Conservation (phyloP, 92 coral and sea anemone species). For the Pocillopora grandis region DNA sequence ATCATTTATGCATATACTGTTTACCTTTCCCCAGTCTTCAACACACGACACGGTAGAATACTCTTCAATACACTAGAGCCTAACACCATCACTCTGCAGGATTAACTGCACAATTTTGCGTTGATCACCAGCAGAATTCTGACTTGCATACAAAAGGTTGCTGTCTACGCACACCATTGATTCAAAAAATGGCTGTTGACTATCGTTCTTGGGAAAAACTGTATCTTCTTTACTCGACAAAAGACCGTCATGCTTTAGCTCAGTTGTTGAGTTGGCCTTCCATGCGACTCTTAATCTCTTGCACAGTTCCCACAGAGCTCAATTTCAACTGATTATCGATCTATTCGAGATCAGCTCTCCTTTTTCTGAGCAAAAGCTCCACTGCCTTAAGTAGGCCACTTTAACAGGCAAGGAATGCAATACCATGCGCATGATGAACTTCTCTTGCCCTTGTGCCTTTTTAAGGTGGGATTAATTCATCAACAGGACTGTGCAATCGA, state of each 20-base stretch:
- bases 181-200: conserved; percentile 40
- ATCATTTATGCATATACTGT: conserved; percentile 48
- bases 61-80: conserved; percentile 59
- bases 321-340: conserved; percentile 35
- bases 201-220: conserved; percentile 29
- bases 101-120: conserved; percentile 45
- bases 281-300: conserved; percentile 47
- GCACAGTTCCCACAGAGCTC: conserved; percentile 50
- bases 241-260: conserved; percentile 40
- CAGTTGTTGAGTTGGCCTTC: conserved; percentile 52
- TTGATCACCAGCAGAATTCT: conserved; percentile 41
- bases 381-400: conserved; percentile 39
- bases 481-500: conserved; percentile 31
- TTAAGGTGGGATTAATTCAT: conserved; percentile 28
- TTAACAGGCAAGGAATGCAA: conserved; percentile 34
- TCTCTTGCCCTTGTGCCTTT: conserved; percentile 37
- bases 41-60: conserved; percentile 50
- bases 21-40: conserved; percentile 58
- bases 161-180: conserved; percentile 54
- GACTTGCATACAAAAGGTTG: conserved; percentile 50
- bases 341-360: conserved; percentile 38
- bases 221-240: conserved; percentile 33
- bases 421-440: conserved; percentile 37
- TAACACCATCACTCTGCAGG: conserved; percentile 55
- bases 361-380: conserved; percentile 40